phyloP scores from a whole-genome alignment of 1,140 invertebrate species.

The Lasioglossum albipes region DNA sequence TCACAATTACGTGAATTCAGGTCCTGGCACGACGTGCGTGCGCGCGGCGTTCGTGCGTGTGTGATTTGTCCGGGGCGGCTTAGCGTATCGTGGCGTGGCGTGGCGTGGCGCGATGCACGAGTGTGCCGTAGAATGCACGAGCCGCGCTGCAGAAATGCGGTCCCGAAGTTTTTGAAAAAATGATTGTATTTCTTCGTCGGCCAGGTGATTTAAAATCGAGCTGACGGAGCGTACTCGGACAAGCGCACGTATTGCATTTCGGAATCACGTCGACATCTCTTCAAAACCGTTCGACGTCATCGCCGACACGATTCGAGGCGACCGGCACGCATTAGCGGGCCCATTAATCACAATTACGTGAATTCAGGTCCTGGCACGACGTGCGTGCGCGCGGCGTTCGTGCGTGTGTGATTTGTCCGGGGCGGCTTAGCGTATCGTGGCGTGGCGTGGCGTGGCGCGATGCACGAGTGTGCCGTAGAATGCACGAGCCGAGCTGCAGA shows the following conservation, averaged over 20 bases:
- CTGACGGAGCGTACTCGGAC: too few relatives aligned
- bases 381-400: conserved; percentile 25
- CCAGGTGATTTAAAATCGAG: too few relatives aligned
- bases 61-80: conserved; percentile 2
- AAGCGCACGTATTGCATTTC: conserved; percentile 18
- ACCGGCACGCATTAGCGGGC: conserved; percentile 65
- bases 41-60: conserved; percentile 18
- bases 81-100: conserved; percentile 22
- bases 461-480: conserved; percentile 34
- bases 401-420: conserved; percentile 13
- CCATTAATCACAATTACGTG: conserved; percentile 79
- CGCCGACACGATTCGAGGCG: conserved; percentile 63
- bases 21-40: conserved; percentile 50
- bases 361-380: conserved; percentile 68
- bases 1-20: conserved; percentile 78
- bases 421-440: conserved; percentile 7
- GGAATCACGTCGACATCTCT: conserved; percentile 47
- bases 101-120: too few relatives aligned
- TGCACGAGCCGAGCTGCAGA: conserved; percentile 40
- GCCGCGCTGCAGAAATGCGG: too few relatives aligned
- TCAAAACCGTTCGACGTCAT: conserved; percentile 69
- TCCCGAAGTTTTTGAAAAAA: too few relatives aligned
- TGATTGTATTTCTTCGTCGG: too few relatives aligned
- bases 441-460: conserved; percentile 6
- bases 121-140: too few relatives aligned